Percentiles rank a stretch among this genome's conserved stretches.
These are phyloP conservation scores for Zaprionus gabonicus DNA, from an alignment of 1,140 invertebrate species.

Conservation along the genomic window DNA sequence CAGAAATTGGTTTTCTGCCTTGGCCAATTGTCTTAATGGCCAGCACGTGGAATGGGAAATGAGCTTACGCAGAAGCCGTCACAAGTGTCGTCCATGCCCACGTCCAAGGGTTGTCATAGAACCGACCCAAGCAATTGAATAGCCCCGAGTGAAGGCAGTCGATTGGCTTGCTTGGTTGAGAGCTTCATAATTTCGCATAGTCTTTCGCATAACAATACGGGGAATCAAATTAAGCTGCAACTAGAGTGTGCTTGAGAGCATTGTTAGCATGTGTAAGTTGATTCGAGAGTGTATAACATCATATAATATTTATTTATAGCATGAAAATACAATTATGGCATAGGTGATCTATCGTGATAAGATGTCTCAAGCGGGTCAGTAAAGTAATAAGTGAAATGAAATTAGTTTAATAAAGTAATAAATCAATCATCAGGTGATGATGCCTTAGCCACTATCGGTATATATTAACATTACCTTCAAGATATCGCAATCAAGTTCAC, in stretches of 20 bases:
- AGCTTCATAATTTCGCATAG: constrained; percentile 23
- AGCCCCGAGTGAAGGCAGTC: neutral
- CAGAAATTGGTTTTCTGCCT: constrained; percentile 78
- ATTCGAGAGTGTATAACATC: neutral
- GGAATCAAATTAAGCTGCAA: constrained; percentile 17
- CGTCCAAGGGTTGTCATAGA: constrained; percentile 5
- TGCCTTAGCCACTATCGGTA: no score
- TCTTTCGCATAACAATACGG: constrained; percentile 9
- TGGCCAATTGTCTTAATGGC: constrained; percentile 79
- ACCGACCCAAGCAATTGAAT: constrained; percentile 24
- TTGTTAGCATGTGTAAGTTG: constrained; percentile 6
- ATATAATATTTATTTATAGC: neutral
- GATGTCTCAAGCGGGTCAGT: no score
- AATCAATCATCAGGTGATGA: no score
- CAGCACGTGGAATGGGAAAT: constrained; percentile 59
- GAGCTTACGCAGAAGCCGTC: constrained; percentile 43
- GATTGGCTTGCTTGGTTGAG: neutral
- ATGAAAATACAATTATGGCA: neutral
- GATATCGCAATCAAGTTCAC: no score
- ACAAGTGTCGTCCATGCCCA: constrained; percentile 42
- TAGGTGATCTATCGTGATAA: no score
- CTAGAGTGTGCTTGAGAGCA: constrained; percentile 1
- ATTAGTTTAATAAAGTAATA: no score
- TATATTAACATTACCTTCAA: no score
- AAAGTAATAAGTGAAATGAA: no score